Evolutionary conservation across 2,797 vertebrate species (phyloP).

Genomic region (Spheniscus humboldti): DNA sequence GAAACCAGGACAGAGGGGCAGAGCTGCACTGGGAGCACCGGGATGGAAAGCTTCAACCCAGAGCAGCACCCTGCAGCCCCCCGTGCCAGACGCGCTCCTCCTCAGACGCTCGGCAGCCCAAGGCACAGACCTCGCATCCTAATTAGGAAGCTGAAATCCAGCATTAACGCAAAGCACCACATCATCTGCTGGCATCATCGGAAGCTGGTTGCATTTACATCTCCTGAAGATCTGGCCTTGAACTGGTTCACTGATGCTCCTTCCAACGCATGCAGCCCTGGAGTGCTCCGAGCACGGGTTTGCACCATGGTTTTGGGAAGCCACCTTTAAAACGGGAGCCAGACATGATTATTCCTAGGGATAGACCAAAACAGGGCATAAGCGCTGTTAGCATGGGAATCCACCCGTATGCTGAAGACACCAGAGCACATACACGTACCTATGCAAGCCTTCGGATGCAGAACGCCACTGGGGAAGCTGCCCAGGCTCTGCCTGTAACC

Average conservation of each 20-base stretch:
- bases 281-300: background rate
- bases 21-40: fast-evolving
- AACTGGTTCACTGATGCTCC: background rate
- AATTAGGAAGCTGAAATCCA: background rate
- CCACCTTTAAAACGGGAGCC: background rate
- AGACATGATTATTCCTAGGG: background rate
- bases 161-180: background rate
- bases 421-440: fast-evolving
- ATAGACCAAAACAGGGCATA: background rate
- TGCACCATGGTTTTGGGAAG: background rate
- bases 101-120: background rate
- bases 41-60: background rate
- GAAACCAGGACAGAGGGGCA: background rate
- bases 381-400: background rate
- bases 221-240: background rate
- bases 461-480: background rate
- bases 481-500: background rate
- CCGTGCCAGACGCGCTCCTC: background rate
- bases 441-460: fast-evolving
- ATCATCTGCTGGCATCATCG: background rate
- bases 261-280: background rate
- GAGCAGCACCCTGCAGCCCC: background rate
- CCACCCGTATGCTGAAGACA: fast-evolving
- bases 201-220: fast-evolving
- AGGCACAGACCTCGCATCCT: background rate